phyloP scores from a whole-genome alignment of 2,797 vertebrate genomes.

The Sebastes itinus region DNA sequence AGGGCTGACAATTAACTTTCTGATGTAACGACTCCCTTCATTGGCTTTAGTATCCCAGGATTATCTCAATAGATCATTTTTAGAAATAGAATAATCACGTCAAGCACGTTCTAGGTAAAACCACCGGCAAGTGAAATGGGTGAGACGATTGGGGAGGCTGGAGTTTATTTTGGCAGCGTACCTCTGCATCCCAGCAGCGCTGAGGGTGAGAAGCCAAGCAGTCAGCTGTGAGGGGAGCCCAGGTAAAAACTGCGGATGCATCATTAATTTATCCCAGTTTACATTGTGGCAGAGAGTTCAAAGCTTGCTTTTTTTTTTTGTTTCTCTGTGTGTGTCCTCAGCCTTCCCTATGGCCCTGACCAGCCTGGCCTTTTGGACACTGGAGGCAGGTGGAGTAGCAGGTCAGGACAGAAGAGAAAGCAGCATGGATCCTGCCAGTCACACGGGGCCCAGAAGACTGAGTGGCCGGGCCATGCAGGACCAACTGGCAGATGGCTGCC shows the following conservation, averaged over 20 bases:
- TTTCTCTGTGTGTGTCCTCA: slow-evolving; percentile 49
- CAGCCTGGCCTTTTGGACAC: slow-evolving; percentile 48
- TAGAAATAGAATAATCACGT: slow-evolving; percentile 31
- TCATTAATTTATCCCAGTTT: slow-evolving; percentile 71
- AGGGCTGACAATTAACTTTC: slow-evolving; percentile 54
- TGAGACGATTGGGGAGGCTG: slow-evolving; percentile 23
- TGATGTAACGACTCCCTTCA: slow-evolving; percentile 29
- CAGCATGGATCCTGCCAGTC: slow-evolving; percentile 61
- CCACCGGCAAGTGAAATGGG: neutral
- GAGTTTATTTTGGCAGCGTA: slow-evolving; percentile 62
- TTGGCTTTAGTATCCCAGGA: slow-evolving; percentile 25
- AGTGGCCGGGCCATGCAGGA: slow-evolving; percentile 71
- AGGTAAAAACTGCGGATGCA: slow-evolving; percentile 58
- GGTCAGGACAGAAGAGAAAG: slow-evolving; percentile 59
- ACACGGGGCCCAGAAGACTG: slow-evolving; percentile 66
- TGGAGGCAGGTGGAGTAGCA: slow-evolving; percentile 49
- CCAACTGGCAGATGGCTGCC: slow-evolving; percentile 77
- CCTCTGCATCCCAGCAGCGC: slow-evolving; percentile 43
- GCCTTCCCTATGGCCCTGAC: slow-evolving; percentile 45
- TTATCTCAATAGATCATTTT: slow-evolving; percentile 37
- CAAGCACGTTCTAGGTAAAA: slow-evolving; percentile 33
- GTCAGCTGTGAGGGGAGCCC: slow-evolving; percentile 60
- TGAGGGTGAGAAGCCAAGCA: slow-evolving; percentile 65
- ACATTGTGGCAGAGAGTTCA: slow-evolving; percentile 50
- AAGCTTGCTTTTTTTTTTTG: slow-evolving; percentile 51